Conservation (phyloP, 30 jellyfish, hydroid and myxozoan species). For the Rhopilema esculentum region DNA sequence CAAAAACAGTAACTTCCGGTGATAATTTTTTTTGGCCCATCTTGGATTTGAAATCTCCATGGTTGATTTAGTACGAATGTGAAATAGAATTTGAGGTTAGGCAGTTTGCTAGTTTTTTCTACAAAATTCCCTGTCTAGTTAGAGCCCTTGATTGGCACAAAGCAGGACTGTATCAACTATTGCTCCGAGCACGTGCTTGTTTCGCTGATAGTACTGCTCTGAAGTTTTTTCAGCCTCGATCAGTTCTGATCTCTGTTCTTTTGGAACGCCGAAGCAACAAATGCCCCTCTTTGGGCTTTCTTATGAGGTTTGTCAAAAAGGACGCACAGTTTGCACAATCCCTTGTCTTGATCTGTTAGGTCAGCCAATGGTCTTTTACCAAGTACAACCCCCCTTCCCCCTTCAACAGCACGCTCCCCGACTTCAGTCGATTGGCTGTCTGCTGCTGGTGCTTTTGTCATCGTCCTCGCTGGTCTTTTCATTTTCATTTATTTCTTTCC, state of each 20-base stretch:
- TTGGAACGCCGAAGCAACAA: slow-evolving; percentile 32
- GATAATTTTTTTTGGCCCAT: no score
- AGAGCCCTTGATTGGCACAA: slow-evolving; percentile 62
- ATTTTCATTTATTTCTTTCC: slow-evolving; percentile 24
- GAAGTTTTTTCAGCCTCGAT: slow-evolving; percentile 55
- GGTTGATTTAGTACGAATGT: no score
- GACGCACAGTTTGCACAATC: slow-evolving; percentile 44
- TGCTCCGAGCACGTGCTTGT: slow-evolving; percentile 47
- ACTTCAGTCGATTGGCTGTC: slow-evolving; percentile 16
- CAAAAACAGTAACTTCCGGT: no score
- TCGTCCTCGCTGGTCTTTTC: slow-evolving; percentile 22
- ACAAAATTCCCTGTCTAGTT: no score
- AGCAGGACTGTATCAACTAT: slow-evolving; percentile 62
- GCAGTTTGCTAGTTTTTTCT: no score
- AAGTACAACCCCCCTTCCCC: no score
- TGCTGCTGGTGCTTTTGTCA: slow-evolving; percentile 24
- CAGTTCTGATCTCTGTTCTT: slow-evolving; percentile 19
- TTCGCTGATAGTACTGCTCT: slow-evolving; percentile 47
- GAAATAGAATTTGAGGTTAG: no score
- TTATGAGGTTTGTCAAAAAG: slow-evolving; percentile 26
- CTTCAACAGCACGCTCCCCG: slow-evolving; percentile 31
- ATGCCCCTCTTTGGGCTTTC: slow-evolving; percentile 27
- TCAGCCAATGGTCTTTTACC: no score
- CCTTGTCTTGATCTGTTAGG: slow-evolving; percentile 24
- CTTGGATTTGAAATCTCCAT: no score